phyloP scores from a whole-genome alignment of 2,113 vertebrate genomes.

The Baryphthengus martii region DNA sequence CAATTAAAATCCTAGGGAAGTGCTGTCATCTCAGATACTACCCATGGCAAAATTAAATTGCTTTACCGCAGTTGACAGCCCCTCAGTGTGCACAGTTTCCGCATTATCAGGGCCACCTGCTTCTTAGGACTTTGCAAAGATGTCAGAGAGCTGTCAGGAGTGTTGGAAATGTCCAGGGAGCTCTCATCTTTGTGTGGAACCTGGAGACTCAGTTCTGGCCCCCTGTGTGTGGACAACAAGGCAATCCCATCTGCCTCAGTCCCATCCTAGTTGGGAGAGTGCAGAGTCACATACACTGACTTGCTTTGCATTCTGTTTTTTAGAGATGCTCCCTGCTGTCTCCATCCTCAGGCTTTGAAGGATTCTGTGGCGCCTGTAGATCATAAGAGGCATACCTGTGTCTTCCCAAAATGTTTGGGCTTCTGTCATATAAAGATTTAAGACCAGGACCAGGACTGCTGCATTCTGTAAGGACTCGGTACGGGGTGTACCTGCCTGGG shows the following conservation, averaged over 20 bases:
- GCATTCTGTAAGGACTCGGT: background rate
- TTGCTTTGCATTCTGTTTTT: background rate
- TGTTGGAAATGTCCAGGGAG: background rate
- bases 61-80: background rate
- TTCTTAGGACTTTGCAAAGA: background rate
- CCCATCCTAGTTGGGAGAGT: background rate
- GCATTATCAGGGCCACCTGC: background rate
- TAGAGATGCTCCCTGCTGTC: background rate
- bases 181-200: background rate
- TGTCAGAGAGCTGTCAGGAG: background rate
- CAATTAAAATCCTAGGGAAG: background rate
- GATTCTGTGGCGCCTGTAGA: background rate
- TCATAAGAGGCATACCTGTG: background rate
- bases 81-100: background rate
- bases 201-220: background rate
- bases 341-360: background rate
- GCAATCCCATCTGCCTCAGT: background rate
- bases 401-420: background rate
- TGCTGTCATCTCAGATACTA: background rate
- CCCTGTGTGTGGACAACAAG: accelerated
- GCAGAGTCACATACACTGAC: background rate
- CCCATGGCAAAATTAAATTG: background rate
- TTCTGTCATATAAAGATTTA: background rate
- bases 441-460: background rate
- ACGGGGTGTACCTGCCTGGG: background rate